phyloP scores from a whole-genome alignment of 2,888 invertebrate species.

The Cephonodes hylas region DNA sequence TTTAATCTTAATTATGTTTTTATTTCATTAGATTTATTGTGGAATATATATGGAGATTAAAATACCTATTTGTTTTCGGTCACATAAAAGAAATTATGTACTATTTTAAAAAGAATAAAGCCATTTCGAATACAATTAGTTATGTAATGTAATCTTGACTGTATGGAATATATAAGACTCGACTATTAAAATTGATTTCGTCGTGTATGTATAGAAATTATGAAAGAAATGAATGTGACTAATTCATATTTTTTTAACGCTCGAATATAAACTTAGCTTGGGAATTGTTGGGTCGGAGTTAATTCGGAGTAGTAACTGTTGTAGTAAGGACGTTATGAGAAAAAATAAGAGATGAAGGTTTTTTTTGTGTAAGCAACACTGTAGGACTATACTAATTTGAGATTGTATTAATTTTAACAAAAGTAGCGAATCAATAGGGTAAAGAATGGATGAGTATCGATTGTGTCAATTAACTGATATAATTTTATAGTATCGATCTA shows the following conservation, averaged over 20 bases:
- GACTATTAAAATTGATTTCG: background rate
- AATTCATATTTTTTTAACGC: slow-evolving; percentile 48
- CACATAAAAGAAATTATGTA: no score
- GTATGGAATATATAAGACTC: background rate
- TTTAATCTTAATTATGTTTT: no score
- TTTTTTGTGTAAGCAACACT: background rate
- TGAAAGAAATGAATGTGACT: slow-evolving; percentile 22
- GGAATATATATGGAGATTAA: no score
- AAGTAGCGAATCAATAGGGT: no score
- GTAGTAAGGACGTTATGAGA: background rate
- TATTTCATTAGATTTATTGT: no score
- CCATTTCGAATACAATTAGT: background rate
- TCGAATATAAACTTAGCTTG: slow-evolving; percentile 29
- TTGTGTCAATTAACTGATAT: background rate
- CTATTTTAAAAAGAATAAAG: no score
- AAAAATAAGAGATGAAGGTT: background rate
- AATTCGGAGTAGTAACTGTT: background rate
- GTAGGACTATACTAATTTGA: no score
- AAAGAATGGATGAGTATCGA: background rate
- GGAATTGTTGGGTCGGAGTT: background rate
- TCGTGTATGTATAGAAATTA: slow-evolving; percentile 25
- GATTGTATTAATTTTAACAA: no score
- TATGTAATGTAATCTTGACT: background rate
- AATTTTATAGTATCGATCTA: background rate
- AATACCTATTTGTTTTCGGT: no score